Percentiles rank a stretch among this genome's conserved stretches.
These are phyloP conservation scores for Tamandua tetradactyla DNA, from an alignment of 2,797 vertebrate species.

Conservation along the genomic window DNA sequence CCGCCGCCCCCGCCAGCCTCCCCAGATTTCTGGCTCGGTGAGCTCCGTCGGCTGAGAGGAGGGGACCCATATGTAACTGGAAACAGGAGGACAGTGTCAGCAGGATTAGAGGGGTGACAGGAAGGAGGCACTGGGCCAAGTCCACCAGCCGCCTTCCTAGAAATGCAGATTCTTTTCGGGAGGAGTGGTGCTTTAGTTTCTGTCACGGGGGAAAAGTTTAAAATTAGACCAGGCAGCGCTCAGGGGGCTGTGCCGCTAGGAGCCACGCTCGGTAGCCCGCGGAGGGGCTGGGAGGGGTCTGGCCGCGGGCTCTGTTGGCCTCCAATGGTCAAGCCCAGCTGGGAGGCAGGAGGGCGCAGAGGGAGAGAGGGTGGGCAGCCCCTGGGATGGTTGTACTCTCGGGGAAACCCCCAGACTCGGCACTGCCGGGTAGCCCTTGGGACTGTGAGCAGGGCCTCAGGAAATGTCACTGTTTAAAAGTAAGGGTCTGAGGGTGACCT, in stretches of 20 bases:
- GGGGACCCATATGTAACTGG: not conserved
- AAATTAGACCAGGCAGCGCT: not conserved
- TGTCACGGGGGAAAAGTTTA: not conserved
- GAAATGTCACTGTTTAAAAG: not conserved
- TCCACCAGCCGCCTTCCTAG: not conserved
- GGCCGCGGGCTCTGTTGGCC: not conserved
- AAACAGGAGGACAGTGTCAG: not conserved
- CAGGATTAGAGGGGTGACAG: not conserved
- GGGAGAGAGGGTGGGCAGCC: fast-evolving
- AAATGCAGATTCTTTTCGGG: not conserved
- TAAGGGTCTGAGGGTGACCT: not conserved
- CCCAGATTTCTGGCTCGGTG: slow-evolving; percentile 28
- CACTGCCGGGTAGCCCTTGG: not conserved
- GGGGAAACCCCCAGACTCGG: not conserved
- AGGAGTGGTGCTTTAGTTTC: not conserved
- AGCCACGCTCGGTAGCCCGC: not conserved
- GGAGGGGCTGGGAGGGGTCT: not conserved
- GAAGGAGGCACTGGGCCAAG: not conserved
- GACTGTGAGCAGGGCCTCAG: not conserved
- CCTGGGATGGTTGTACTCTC: not conserved
- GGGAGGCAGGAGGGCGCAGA: not conserved
- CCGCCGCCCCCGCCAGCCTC: not conserved
- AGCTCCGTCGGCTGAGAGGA: not conserved
- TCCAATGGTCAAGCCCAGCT: fast-evolving
- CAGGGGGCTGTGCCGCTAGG: not conserved